Conservation (phyloP, 2,797 vertebrate genomes). For the Falco novaeseelandiae region DNA sequence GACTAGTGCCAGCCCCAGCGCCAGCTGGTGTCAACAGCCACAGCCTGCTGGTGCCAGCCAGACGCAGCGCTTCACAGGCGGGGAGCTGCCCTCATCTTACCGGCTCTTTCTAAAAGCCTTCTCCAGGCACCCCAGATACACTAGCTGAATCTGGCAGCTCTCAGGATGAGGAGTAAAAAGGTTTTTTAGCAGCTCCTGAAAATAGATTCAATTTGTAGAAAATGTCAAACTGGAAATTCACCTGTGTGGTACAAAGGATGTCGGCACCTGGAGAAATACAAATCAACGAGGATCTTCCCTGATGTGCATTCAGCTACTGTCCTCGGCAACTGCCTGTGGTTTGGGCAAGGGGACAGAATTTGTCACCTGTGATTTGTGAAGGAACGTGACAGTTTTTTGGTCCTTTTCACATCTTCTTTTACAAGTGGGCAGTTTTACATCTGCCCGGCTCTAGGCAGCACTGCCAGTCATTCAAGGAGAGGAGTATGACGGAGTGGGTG, state of each 20-base stretch:
- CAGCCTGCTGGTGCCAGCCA: background rate
- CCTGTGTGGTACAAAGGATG: background rate
- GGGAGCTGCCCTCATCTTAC: background rate
- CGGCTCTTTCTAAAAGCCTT: background rate
- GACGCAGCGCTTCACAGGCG: background rate
- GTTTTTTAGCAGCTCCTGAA: background rate
- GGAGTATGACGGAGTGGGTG: background rate
- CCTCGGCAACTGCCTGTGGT: background rate
- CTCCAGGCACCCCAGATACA: background rate
- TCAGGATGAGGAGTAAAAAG: background rate
- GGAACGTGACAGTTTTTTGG: background rate
- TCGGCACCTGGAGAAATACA: background rate
- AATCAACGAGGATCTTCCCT: background rate
- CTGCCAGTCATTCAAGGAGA: background rate
- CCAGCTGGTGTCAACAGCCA: background rate
- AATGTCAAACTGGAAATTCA: background rate
- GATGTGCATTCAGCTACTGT: background rate
- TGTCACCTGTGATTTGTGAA: background rate
- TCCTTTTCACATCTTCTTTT: background rate
- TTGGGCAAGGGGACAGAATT: background rate
- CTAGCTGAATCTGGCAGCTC: background rate
- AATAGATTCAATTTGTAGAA: background rate
- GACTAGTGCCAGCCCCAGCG: background rate
- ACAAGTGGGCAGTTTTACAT: background rate
- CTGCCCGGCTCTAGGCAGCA: background rate